Evolutionary conservation across 2,113 vertebrate species (phyloP), one percentile per base, ranked within the genome.

Genomic region (Cryptomyrus ogoouensis): DNA sequence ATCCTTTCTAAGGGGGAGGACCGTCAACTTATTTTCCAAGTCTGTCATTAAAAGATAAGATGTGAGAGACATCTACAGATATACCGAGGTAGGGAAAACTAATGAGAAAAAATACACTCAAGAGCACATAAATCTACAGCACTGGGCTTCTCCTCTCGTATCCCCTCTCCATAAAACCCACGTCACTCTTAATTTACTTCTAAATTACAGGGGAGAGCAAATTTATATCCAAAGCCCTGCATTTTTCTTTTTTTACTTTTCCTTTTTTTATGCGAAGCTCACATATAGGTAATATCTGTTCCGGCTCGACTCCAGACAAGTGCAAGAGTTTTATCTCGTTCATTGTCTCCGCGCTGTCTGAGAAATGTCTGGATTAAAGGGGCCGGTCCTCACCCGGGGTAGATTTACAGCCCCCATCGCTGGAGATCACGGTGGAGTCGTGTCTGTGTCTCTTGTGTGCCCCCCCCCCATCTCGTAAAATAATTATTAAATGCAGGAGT

Each of bases 261-360:
- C n/a, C 62, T 47, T 10, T 83, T n/a, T 44, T 47, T 47, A 83
- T 47, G 47, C n/a, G n/a, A 83, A 66, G 62, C 80, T 44, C 21
- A 83, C 80, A 84, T 84, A 10, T 19, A 66, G 52, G 85, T 8
- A 21, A 80, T 80, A 90, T 87, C 84, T 74, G 90, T 58, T 83
- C 91, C 49, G 93, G 92, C 94, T 94, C 90, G 66, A 44, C 35
- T 42, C 66, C 93, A 94, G 94, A 94, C 91, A 89, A 94, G 91
- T 91, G 90, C 91, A 88, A 80, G 52, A 90, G 90, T 95, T 95
- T 95, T 94, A 96, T 95, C 91, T 94, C 94, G 93, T 92, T 94
- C 94, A 93, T 94, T 93, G 92, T 95, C 95, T 93, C 77, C 89
- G 83, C 94, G 91, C 93, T 92, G 89, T 77, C 52, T 89, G 77